These are phyloP conservation scores for Pachycephus smyrnensis DNA, from an alignment of 2,888 invertebrate species.

Conservation along the genomic window DNA sequence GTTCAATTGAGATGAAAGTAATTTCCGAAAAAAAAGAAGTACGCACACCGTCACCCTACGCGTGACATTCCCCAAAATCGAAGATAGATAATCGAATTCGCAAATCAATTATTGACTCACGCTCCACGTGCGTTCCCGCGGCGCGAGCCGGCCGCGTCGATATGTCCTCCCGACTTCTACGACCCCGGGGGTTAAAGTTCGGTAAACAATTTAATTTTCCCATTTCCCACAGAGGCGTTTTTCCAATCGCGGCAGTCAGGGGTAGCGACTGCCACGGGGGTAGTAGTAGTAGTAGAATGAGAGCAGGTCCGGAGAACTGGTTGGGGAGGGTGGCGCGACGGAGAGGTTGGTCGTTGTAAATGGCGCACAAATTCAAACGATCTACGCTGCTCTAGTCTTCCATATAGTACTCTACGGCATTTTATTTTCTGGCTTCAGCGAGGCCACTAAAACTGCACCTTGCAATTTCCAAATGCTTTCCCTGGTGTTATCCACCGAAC, in stretches of 20 bases:
- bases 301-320: neutral
- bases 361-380: neutral
- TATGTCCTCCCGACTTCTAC: conserved; percentile 17
- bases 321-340: neutral
- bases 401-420: neutral
- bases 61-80: neutral
- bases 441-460: neutral
- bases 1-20: neutral
- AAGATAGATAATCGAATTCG: conserved; percentile 18
- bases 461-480: conserved; percentile 17
- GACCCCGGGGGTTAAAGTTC: conserved; percentile 36
- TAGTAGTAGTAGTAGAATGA: neutral
- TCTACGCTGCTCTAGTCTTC: neutral
- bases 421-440: neutral
- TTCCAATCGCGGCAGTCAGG: conserved; percentile 17
- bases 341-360: neutral
- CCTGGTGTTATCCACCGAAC: neutral
- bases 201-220: conserved; percentile 44
- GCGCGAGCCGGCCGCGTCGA: conserved; percentile 12
- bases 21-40: neutral
- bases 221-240: conserved; percentile 29
- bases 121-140: conserved; percentile 14
- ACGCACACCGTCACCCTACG: neutral
- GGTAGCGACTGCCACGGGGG: neutral
- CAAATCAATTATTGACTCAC: conserved; percentile 21